phyloP scores from a whole-genome alignment of 2,113 vertebrate species.

The Corythoichthys intestinalis region DNA sequence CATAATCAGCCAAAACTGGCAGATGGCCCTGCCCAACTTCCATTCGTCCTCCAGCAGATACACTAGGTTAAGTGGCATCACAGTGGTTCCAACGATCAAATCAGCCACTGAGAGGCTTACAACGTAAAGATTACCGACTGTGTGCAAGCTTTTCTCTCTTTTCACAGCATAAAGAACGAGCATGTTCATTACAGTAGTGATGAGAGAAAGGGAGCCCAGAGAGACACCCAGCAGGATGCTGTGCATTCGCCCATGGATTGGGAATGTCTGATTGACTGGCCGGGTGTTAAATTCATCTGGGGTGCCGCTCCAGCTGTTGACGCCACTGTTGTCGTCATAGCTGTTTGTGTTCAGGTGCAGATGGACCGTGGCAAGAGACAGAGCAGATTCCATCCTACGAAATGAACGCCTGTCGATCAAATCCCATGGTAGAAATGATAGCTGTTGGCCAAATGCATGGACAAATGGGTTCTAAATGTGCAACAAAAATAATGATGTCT shows the following conservation, averaged over 20 bases:
- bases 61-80: constrained; percentile 90
- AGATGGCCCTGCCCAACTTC: constrained; percentile 78
- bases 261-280: constrained; percentile 44
- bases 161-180: constrained; percentile 85
- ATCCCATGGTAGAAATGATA: constrained; percentile 52
- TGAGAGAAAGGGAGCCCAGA: constrained; percentile 80
- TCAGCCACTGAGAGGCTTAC: constrained; percentile 90
- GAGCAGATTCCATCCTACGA: constrained; percentile 4
- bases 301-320: constrained; percentile 26
- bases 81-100: constrained; percentile 84
- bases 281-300: neutral
- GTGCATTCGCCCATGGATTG: constrained; percentile 49
- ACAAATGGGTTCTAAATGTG: neutral
- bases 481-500: neutral
- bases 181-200: constrained; percentile 87
- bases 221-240: constrained; percentile 72
- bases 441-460: neutral
- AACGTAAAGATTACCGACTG: constrained; percentile 92
- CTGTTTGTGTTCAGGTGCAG: constrained; percentile 19
- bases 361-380: constrained; percentile 26
- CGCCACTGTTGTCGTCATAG: constrained; percentile 22
- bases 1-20: constrained; percentile 97
- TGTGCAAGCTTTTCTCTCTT: constrained; percentile 86
- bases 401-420: neutral
- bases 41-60: constrained; percentile 78